Percentiles rank a stretch among this genome's conserved stretches.
phyloP scores from a whole-genome alignment of 2,888 invertebrate species.

The Metacarcinus magister region DNA sequence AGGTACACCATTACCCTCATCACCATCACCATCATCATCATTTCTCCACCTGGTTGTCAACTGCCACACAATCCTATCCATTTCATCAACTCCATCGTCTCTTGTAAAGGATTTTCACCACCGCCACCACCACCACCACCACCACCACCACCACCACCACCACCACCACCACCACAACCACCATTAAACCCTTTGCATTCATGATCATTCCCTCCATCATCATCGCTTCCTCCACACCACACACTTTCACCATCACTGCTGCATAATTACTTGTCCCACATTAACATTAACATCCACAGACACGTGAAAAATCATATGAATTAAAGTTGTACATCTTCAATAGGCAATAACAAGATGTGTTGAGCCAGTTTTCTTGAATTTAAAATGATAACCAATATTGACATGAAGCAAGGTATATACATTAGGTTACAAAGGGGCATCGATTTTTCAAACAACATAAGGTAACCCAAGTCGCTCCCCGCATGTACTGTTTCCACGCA shows the following conservation, averaged over 20 bases:
- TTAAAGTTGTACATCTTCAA: no score
- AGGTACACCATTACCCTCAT: neutral
- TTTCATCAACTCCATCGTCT: slow-evolving; percentile 1
- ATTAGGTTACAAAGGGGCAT: no score
- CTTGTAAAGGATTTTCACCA: neutral
- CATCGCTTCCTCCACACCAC: neutral
- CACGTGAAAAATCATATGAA: no score
- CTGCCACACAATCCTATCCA: neutral
- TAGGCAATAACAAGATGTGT: no score
- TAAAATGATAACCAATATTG: no score
- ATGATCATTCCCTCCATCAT: neutral
- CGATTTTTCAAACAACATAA: no score
- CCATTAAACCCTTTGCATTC: neutral
- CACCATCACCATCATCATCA: slow-evolving; percentile 42
- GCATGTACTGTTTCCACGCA: no score
- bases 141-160: neutral
- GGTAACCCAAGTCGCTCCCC: no score
- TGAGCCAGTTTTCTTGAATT: no score
- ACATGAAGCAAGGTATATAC: no score
- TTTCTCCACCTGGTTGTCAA: neutral
- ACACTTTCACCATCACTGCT: neutral
- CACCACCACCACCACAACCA: neutral
- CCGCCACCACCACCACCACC: neutral
- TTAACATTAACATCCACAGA: slow-evolving; percentile 29
- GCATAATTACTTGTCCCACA: neutral